Percentiles rank a stretch among this genome's conserved stretches.
phyloP scores from a whole-genome alignment of 64 coral and sea anemone species.

The Acropora yongei region DNA sequence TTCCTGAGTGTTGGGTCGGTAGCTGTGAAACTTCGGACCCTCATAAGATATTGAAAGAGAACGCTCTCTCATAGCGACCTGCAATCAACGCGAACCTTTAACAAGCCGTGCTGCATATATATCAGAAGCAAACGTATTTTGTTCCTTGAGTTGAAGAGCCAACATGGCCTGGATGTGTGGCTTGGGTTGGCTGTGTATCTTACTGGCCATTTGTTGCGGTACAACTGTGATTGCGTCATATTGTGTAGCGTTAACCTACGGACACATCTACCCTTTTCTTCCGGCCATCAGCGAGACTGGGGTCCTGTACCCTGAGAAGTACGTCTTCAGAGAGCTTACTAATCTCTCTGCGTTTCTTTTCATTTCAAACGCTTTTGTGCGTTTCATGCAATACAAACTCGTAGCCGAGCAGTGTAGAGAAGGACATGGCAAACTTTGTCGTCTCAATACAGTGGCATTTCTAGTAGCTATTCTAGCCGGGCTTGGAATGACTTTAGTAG shows the following conservation, averaged over 20 bases:
- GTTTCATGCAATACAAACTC: conserved; percentile 85
- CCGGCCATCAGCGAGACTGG: conserved; percentile 90
- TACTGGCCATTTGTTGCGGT: conserved; percentile 58
- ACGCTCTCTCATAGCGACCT: neutral
- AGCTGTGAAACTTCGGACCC: no score
- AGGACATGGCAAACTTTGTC: conserved; percentile 42
- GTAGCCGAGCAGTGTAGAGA: conserved; percentile 77
- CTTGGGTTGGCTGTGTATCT: conserved; percentile 83
- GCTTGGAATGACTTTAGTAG: conserved; percentile 87
- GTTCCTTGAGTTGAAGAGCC: neutral
- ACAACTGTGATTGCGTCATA: conserved; percentile 71
- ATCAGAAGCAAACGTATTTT: neutral
- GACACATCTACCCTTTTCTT: conserved; percentile 84
- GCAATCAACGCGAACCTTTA: neutral
- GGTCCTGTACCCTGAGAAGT: conserved; percentile 79
- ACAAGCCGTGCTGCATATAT: neutral
- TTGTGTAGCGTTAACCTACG: conserved; percentile 66
- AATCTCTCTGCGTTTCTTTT: conserved; percentile 82
- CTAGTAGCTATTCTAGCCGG: conserved; percentile 81
- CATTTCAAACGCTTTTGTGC: conserved; percentile 75
- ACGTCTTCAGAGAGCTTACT: conserved; percentile 78
- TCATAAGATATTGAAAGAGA: no score
- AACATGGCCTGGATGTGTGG: conserved; percentile 43
- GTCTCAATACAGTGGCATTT: conserved; percentile 81
- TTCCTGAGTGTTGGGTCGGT: no score